phyloP scores from a whole-genome alignment of 2,888 invertebrate species.

The Cheilosia variabilis region DNA sequence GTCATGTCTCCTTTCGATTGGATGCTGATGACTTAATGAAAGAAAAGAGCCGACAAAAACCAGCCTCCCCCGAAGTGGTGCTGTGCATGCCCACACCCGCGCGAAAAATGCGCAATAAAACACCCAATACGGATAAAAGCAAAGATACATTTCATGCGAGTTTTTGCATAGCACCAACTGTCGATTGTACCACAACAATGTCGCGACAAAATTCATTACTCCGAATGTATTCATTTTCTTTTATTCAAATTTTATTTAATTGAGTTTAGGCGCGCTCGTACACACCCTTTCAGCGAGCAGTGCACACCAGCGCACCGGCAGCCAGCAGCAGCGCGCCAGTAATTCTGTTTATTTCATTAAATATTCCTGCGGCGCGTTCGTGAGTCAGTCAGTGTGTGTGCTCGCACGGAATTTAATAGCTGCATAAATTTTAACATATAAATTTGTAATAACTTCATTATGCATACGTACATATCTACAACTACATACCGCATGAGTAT shows the following conservation, averaged over 20 bases:
- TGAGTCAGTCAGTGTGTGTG: slow-evolving; percentile 51
- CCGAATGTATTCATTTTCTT: slow-evolving; percentile 21
- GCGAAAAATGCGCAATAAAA: slow-evolving; percentile 40
- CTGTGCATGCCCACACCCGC: slow-evolving; percentile 10
- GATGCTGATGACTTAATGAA: neutral
- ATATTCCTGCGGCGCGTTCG: slow-evolving; percentile 61
- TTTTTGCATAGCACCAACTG: slow-evolving; percentile 60
- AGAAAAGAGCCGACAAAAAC: slow-evolving; percentile 9
- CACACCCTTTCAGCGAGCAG: slow-evolving; percentile 62
- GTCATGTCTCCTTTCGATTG: no score
- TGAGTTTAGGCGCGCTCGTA: slow-evolving; percentile 67
- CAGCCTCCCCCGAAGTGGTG: neutral
- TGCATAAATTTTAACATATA: slow-evolving; percentile 73
- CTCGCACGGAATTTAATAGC: slow-evolving; percentile 73
- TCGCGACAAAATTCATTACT: slow-evolving; percentile 65
- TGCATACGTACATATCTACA: slow-evolving; percentile 61
- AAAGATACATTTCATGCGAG: slow-evolving; percentile 60
- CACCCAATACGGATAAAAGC: slow-evolving; percentile 46
- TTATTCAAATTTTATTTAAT: slow-evolving; percentile 68
- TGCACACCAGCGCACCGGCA: neutral
- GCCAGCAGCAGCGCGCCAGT: slow-evolving; percentile 34
- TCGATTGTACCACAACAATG: slow-evolving; percentile 59
- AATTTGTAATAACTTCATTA: slow-evolving; percentile 74
- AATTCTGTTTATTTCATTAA: slow-evolving; percentile 71
- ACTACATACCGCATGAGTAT: neutral